phyloP scores from a whole-genome alignment of 2,113 vertebrate species.

The Triplophysa tibetana region DNA sequence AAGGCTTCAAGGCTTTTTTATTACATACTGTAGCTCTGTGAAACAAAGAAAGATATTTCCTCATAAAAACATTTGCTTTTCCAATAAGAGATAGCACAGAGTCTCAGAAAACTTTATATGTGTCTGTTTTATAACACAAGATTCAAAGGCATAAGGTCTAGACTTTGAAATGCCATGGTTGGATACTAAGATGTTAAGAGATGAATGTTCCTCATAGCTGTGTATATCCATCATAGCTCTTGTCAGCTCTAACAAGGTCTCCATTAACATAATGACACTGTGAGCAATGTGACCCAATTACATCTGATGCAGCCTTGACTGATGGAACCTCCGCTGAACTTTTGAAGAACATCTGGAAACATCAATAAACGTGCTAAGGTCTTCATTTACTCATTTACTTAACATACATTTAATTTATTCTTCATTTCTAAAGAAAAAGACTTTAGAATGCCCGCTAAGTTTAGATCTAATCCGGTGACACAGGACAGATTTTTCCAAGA shows the following conservation, averaged over 20 bases:
- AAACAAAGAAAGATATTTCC: neutral
- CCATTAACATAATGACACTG: conserved; percentile 61
- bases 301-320: conserved; percentile 19
- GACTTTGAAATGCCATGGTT: neutral
- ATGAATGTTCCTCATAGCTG: neutral
- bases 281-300: conserved; percentile 44
- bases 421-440: neutral
- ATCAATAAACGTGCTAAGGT: neutral
- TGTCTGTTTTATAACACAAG: too few relatives aligned
- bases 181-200: conserved; percentile 12
- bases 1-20: too few relatives aligned
- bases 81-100: neutral
- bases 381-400: conserved; percentile 1
- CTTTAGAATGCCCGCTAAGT: neutral
- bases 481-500: conserved; percentile 67
- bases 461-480: conserved; percentile 68
- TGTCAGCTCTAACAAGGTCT: conserved; percentile 66
- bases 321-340: conserved; percentile 25
- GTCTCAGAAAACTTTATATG: neutral
- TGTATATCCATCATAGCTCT: conserved; percentile 13
- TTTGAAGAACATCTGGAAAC: conserved; percentile 29
- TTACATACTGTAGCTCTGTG: neutral
- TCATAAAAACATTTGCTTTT: conserved; percentile 3
- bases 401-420: neutral
- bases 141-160: too few relatives aligned